Evolutionary conservation across 1,140 invertebrate species (phyloP).

Genomic region (Arctopsyche grandis): DNA sequence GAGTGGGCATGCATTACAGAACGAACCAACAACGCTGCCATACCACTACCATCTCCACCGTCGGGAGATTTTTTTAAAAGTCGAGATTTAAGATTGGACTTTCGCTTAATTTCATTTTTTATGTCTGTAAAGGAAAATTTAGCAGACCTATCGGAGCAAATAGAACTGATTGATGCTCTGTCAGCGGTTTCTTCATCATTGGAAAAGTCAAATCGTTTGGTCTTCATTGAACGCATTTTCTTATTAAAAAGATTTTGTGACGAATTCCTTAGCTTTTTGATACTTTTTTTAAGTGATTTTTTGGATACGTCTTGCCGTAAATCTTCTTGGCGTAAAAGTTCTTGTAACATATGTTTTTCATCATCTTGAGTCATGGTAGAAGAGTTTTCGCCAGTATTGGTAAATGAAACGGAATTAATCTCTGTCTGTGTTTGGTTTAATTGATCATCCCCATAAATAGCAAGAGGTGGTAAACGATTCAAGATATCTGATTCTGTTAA

Average conservation of each 20-base stretch:
- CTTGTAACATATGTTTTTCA: background rate
- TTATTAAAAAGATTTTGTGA: slow-evolving; percentile 67
- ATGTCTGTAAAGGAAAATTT: slow-evolving; percentile 58
- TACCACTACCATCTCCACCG: slow-evolving; percentile 69
- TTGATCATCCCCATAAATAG: background rate
- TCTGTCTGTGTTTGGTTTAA: background rate
- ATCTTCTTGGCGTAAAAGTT: slow-evolving; percentile 68
- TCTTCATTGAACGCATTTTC: slow-evolving; percentile 60
- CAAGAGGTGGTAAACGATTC: background rate
- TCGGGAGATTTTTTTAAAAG: slow-evolving; percentile 67
- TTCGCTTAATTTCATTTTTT: slow-evolving; percentile 62
- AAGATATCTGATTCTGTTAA: background rate
- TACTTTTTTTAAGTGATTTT: slow-evolving; percentile 65
- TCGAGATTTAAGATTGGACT: slow-evolving; percentile 63
- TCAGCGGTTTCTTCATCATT: slow-evolving; percentile 60
- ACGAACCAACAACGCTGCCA: slow-evolving; percentile 72
- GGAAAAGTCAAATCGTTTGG: slow-evolving; percentile 8
- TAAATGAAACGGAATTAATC: background rate
- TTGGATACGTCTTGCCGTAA: slow-evolving; percentile 64
- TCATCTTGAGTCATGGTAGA: background rate
- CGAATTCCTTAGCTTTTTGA: slow-evolving; percentile 67
- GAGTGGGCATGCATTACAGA: slow-evolving; percentile 71
- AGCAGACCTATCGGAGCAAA: slow-evolving; percentile 62
- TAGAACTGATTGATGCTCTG: slow-evolving; percentile 61
- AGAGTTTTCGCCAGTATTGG: slow-evolving; percentile 1